Conservation (phyloP, 2,797 vertebrate species). For the Florisuga fusca region DNA sequence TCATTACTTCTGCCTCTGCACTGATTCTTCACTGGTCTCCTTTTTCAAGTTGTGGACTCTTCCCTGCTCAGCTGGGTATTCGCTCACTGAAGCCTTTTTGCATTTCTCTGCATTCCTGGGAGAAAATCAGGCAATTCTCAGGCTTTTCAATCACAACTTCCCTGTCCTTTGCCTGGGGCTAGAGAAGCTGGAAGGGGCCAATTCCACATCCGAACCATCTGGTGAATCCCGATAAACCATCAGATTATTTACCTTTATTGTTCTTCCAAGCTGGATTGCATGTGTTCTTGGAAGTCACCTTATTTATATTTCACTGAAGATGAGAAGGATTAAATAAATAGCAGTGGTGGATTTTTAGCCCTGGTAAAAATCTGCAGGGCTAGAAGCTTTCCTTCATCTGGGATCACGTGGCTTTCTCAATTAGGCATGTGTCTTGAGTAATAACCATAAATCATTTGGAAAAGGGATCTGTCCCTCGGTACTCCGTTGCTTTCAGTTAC, state of each 20-base stretch:
- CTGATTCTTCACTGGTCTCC: neutral
- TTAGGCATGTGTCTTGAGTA: neutral
- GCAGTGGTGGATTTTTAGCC: neutral
- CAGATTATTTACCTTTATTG: neutral
- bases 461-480: neutral
- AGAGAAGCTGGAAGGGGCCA: neutral
- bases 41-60: rapidly evolving
- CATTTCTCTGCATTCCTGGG: neutral
- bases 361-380: neutral
- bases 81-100: neutral
- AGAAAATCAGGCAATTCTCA: neutral
- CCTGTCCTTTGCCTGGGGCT: neutral
- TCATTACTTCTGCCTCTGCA: neutral
- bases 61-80: neutral
- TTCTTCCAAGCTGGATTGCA: neutral
- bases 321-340: constrained; percentile 26
- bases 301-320: constrained; percentile 1
- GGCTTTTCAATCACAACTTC: neutral
- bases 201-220: constrained; percentile 42
- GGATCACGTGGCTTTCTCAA: neutral
- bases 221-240: neutral
- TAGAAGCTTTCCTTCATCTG: neutral
- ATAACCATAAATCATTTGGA: neutral
- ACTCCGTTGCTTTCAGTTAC: neutral
- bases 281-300: neutral